phyloP scores from a whole-genome alignment of 2,888 invertebrate genomes.

The Dynastes grantii region DNA sequence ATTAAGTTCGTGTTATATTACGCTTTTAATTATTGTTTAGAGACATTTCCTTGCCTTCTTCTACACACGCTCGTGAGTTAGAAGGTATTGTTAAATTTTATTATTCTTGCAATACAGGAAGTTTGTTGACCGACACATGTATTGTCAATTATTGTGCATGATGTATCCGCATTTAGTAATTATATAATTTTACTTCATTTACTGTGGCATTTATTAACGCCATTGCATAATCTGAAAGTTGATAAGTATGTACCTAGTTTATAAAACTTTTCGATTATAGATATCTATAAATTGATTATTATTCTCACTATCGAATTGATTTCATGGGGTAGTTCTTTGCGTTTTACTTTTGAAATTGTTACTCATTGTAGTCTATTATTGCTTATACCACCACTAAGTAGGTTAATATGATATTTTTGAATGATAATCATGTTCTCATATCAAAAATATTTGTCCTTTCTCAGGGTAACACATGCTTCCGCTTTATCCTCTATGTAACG shows the following conservation, averaged over 20 bases:
- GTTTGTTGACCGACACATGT: constrained; percentile 3
- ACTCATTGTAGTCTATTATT: no score
- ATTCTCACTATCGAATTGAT: no score
- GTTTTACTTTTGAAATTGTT: no score
- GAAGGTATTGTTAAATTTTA: constrained; percentile 29
- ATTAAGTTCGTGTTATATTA: constrained; percentile 16
- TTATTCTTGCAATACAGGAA: constrained; percentile 24
- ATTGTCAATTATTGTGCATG: constrained; percentile 2
- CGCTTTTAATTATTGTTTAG: constrained; percentile 24
- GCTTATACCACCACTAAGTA: no score
- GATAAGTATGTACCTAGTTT: not conserved
- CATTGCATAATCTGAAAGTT: constrained; percentile 11
- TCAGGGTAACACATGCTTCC: no score
- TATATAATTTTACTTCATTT: not conserved
- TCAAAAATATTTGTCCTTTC: no score
- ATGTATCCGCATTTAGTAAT: not conserved
- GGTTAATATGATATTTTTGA: no score
- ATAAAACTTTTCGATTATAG: no score
- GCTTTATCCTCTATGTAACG: no score
- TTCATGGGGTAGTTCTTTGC: no score
- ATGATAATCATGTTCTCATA: no score
- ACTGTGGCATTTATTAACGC: not conserved
- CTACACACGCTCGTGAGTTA: not conserved
- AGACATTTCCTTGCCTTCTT: constrained; percentile 3
- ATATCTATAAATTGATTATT: no score